A percentile compares a stretch with the other conserved stretches of the same genome.
These are phyloP conservation scores for Fringilla coelebs DNA, from an alignment of 2,797 vertebrate species.

Conservation along the genomic window DNA sequence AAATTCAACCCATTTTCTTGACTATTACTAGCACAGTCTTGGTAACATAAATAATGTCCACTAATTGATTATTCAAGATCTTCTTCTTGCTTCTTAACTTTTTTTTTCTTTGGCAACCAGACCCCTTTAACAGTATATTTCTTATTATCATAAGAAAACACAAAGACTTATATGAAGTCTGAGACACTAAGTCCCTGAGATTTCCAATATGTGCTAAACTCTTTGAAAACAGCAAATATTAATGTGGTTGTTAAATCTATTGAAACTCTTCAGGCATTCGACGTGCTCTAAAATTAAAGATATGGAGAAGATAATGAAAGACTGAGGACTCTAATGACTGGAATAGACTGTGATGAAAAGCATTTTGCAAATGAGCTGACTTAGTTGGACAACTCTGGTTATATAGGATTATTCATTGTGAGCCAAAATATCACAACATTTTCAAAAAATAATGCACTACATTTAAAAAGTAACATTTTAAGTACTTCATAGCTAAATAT, in stretches of 20 bases:
- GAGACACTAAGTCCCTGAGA: not conserved
- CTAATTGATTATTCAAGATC: not conserved
- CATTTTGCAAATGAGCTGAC: not conserved
- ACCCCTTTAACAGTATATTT: not conserved
- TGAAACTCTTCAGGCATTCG: not conserved
- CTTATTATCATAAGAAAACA: not conserved
- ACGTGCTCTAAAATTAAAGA: conserved; percentile 1
- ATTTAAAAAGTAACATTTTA: not conserved
- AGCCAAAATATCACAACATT: not conserved
- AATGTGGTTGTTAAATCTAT: not conserved
- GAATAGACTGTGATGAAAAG: not conserved
- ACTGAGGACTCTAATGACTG: not conserved
- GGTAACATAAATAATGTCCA: not conserved
- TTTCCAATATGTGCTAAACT: not conserved
- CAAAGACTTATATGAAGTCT: not conserved
- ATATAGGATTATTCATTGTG: not conserved
- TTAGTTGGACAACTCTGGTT: not conserved
- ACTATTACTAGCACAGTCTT: not conserved
- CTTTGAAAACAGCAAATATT: not conserved
- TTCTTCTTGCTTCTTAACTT: not conserved
- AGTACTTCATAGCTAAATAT: not conserved
- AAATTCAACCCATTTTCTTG: not conserved
- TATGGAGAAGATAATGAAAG: not conserved
- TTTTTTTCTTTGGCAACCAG: not conserved
- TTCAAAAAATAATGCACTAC: not conserved